phyloP scores from a whole-genome alignment of 2,888 invertebrate genomes.

The Pheosia gnoma region DNA sequence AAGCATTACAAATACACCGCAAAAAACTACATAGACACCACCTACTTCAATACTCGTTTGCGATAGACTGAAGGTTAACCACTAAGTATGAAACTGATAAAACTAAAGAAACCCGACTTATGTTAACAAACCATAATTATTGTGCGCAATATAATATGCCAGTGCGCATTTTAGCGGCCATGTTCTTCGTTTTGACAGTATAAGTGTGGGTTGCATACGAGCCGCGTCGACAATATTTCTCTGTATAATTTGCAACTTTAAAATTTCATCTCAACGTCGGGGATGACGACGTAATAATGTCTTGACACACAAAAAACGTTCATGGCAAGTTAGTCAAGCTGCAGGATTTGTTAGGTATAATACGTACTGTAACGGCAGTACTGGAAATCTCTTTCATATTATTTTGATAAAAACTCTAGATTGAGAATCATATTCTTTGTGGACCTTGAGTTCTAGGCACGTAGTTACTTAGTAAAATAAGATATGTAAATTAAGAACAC shows the following conservation, averaged over 20 bases:
- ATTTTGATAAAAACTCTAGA: neutral
- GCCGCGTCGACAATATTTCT: conserved; percentile 57
- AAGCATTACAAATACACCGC: neutral
- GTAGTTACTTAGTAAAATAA: no score
- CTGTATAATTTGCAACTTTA: conserved; percentile 53
- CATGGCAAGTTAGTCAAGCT: conserved; percentile 23
- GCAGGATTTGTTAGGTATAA: neutral
- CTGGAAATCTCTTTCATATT: neutral
- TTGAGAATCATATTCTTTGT: neutral
- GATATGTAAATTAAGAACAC: no score
- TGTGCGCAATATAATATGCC: conserved; percentile 44
- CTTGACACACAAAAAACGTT: conserved; percentile 49
- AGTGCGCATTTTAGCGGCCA: conserved; percentile 41
- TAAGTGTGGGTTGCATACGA: conserved; percentile 56
- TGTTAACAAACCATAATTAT: conserved; percentile 35
- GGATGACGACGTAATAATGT: conserved; percentile 47
- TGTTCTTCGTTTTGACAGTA: conserved; percentile 53
- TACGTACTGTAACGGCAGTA: neutral
- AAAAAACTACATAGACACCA: neutral
- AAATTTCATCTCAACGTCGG: conserved; percentile 53
- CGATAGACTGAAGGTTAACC: conserved; percentile 26
- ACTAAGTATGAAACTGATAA: conserved; percentile 30
- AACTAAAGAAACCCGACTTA: conserved; percentile 19
- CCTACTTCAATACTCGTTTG: conserved; percentile 16
- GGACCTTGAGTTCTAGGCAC: neutral